Base-by-base conservation (phyloP, 2,113 vertebrate genomes). In the Gila orcuttii region DNA sequence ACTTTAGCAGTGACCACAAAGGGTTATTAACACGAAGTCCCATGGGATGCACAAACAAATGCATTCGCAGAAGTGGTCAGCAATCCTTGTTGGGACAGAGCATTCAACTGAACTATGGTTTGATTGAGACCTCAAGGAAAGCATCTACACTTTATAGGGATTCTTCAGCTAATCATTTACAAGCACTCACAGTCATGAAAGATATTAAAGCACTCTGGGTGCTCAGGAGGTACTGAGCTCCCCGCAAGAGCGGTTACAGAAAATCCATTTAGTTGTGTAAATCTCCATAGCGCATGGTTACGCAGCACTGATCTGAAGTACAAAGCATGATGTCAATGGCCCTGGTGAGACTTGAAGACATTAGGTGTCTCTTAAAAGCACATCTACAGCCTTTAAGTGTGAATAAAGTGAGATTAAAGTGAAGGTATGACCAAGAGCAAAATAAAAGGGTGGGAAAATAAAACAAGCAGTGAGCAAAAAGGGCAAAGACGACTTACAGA, bases 401-500 rank as follows among this genome's bases (percentile, higher is more conserved):
- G 59, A 83, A 73, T 6, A 21, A 79, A 78, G 15, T 31, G 50
- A 60, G 50, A 85, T 76, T n/a, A 28, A 78, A 9, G 25, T 74
- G n/a, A 13, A 59, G 45, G 28, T 13, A 81, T 31, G 19, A 66
- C 21, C 13, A 74, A 73, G 52, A 55, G 39, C 25, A 47, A 73
- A 17, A 68, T 23, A 42, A 71, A 25, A 83, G 12, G 10, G 11
- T 36, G n/a, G 69, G 28, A 74, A 62, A 47, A 60, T 21, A 60
- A 59, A 13, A 42, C 5, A n/a, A 60, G 64, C 66, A 66, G 60
- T 9, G 60, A 83, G 60, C 31, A 39, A 25, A 31, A 36, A 31
- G 23, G 36, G 9, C 52, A 45, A 57, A 60, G 52, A 52, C 8
- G 92, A 95, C 94, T 94, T 90, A 95, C 94, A 88, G 90, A 75